Percentiles rank a stretch among this genome's conserved stretches.
phyloP scores from a whole-genome alignment of 2,888 invertebrate species.

The Diadromus collaris region DNA sequence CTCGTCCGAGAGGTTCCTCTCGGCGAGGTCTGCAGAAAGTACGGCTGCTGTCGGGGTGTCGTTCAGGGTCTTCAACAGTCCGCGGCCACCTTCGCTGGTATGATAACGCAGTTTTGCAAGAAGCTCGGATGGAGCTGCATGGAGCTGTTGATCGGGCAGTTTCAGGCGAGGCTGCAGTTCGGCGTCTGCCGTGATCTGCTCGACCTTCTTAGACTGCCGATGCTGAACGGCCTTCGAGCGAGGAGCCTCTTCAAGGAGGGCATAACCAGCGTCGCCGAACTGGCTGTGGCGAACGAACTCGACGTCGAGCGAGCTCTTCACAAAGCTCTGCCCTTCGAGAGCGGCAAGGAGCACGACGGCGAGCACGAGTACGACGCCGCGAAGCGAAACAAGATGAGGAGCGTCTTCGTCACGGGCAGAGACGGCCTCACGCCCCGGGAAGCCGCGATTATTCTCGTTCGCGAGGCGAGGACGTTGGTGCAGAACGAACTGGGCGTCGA shows the following conservation, averaged over 20 bases:
- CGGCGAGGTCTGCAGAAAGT: conserved; percentile 90
- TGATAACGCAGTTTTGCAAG: conserved; percentile 97
- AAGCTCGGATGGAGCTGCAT: conserved; percentile 96
- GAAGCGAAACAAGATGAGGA: conserved; percentile 86
- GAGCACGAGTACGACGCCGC: conserved; percentile 85
- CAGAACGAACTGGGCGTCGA: conserved; percentile 87
- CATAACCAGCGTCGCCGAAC: conserved; percentile 87
- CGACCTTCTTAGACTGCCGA: conserved; percentile 92
- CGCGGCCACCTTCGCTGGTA: conserved; percentile 97
- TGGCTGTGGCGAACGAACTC: conserved; percentile 88
- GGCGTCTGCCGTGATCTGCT: conserved; percentile 96
- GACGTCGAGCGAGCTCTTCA: conserved; percentile 89
- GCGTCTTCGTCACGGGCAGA: conserved; percentile 90
- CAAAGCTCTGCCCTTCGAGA: conserved; percentile 91
- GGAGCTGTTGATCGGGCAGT: conserved; percentile 93
- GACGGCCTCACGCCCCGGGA: conserved; percentile 90
- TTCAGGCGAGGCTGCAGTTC: conserved; percentile 96
- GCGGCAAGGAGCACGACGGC: conserved; percentile 87
- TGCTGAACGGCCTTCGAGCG: conserved; percentile 92
- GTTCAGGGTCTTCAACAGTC: conserved; percentile 97
- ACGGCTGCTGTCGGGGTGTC: conserved; percentile 92
- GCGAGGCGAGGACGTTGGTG: conserved; percentile 88
- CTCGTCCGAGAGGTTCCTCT: conserved; percentile 95
- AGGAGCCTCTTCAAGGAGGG: conserved; percentile 91
- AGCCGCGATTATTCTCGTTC: conserved; percentile 89